phyloP scores from a whole-genome alignment of 2,888 invertebrate species.

The Theristus sp. region DNA sequence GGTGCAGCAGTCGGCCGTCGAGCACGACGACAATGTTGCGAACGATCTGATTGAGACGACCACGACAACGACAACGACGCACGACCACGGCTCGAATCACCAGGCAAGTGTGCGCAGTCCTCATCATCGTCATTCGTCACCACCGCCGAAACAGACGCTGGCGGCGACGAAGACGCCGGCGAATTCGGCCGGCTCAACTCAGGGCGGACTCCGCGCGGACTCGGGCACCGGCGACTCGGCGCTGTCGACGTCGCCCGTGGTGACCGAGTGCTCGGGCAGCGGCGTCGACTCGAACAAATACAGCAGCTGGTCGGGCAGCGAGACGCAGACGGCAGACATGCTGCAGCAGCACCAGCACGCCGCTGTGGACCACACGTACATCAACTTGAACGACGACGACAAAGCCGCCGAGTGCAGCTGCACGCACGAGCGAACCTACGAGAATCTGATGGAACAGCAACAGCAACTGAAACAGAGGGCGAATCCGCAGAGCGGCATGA shows the following conservation, averaged over 20 bases:
- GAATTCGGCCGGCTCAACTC: too few relatives aligned
- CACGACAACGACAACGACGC: not conserved
- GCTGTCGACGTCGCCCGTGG: conserved; percentile 14
- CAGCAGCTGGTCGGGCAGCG: conserved; percentile 8
- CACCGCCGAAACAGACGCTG: too few relatives aligned
- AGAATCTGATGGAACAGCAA: conserved; percentile 2
- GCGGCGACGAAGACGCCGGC: too few relatives aligned
- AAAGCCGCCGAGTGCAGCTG: not conserved
- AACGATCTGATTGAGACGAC: too few relatives aligned
- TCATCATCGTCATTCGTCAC: too few relatives aligned
- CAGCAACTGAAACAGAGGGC: too few relatives aligned
- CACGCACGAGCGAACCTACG: conserved; percentile 1
- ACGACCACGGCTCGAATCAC: conserved; percentile 1
- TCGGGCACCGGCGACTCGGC: conserved; percentile 17
- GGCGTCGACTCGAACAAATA: not conserved
- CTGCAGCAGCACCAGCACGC: not conserved
- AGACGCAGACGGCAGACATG: not conserved
- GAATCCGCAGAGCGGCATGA: not conserved
- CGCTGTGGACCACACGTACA: conserved; percentile 1
- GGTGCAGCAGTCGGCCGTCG: not conserved
- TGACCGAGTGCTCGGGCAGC: conserved; percentile 3
- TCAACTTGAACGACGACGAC: conserved; percentile 1
- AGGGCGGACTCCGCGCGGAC: too few relatives aligned
- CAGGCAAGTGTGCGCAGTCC: too few relatives aligned
- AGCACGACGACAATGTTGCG: not conserved